Evolutionary conservation across 2,888 invertebrate genomes (phyloP), one percentile per base, ranked within the genome.

Genomic region (Eristalis intricaria): DNA sequence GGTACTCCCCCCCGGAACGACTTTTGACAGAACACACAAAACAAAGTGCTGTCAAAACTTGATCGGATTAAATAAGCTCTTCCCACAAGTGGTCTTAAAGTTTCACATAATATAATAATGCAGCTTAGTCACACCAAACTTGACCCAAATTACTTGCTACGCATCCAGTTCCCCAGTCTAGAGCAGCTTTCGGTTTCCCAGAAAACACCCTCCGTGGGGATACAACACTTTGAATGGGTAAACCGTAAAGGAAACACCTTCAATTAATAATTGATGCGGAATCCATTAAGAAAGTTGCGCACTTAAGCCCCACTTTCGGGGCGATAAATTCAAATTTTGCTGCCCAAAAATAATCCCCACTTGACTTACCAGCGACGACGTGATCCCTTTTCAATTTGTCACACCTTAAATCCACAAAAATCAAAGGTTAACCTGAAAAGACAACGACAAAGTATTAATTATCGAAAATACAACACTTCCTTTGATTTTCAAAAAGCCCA

Each of bases 401-500:
- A 69, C 68, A 73, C 63, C 56, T 50, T n/a, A 56, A 68, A 40
- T 63, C 74, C 63, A 69, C 56, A 63, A 75, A 69, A 75, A 64
- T 68, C 64, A 80, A 68, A 63, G 68, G 60, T 50, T 32, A 68
- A 81, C 74, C 81, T 81, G 69, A 63, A 81, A 81, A 63, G 80
- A 81, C 58, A 74, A 81, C 7, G 58, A 64, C 29, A n/a, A 74
- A 64, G 50, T 64, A 81, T 81, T 75, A 75, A 75, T 75, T 81
- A 81, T 29, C 68, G 58, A 64, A 29, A 56, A 64, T 26, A 73
- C 38, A 74, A 43, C 40, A 38, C 8, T 75, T 69, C 56, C 63
- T 81, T 75, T 75, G 69, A 81, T 69, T 75, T 74, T 29, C 19
- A 60, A 22, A n/a, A 32, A 69, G 13, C 38, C 22, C 64, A 40